Evolutionary conservation across 2,113 vertebrate species (phyloP).

Genomic region (Chaetura pelagica): DNA sequence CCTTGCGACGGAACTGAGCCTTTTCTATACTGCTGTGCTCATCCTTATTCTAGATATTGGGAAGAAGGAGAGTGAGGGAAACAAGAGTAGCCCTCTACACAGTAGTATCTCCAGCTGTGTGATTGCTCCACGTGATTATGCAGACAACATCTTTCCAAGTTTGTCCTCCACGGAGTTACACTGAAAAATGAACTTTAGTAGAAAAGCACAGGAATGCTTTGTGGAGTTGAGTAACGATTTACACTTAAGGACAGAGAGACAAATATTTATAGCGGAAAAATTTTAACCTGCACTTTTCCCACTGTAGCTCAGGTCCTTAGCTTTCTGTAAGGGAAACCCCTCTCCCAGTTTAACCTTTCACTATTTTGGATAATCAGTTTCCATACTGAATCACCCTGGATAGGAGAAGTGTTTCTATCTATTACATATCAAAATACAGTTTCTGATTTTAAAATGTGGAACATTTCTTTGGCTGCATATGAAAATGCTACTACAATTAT

Average conservation of each 20-base stretch:
- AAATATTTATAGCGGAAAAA: not conserved
- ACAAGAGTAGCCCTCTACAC: not conserved
- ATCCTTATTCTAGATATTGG: not conserved
- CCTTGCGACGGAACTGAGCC: not conserved
- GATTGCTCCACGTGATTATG: not conserved
- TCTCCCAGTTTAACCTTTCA: not conserved
- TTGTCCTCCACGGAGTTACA: not conserved
- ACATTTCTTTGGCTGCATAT: not conserved
- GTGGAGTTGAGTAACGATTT: not conserved
- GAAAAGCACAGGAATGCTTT: not conserved
- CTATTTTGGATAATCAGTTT: not conserved
- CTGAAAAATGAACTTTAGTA: not conserved
- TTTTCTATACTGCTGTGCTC: not conserved
- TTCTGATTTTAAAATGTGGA: not conserved
- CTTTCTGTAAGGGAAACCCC: not conserved
- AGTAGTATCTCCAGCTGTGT: not conserved
- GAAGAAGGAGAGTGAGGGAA: not conserved
- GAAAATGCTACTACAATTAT: not conserved
- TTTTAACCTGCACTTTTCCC: not conserved
- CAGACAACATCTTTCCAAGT: not conserved
- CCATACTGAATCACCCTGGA: not conserved
- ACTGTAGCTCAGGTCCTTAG: not conserved
- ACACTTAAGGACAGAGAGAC: not conserved
- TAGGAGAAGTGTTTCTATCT: not conserved
- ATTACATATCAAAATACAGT: not conserved